phyloP scores from a whole-genome alignment of 2,888 invertebrate species.

The Orthosia gracilis region DNA sequence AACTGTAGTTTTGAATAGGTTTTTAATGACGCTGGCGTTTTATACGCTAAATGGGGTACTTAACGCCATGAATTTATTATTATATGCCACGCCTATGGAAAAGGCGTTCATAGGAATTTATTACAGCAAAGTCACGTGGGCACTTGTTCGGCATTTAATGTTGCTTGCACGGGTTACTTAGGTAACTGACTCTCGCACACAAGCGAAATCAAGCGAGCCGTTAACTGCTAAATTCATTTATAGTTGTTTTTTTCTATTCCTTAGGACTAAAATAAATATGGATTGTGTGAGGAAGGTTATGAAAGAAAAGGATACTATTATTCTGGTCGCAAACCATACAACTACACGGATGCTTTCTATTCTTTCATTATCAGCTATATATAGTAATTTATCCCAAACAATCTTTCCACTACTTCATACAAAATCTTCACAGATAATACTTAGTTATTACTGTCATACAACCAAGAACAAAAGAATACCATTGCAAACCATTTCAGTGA shows the following conservation, averaged over 20 bases:
- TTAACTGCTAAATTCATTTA: neutral
- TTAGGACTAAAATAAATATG: too few species aligned
- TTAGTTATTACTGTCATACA: too few species aligned
- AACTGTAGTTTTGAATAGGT: constrained; percentile 44
- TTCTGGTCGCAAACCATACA: neutral
- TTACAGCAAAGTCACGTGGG: constrained; percentile 17
- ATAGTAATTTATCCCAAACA: neutral
- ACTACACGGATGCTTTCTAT: neutral
- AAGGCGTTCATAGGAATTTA: constrained; percentile 46
- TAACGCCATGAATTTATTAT: constrained; percentile 57
- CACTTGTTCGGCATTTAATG: constrained; percentile 17
- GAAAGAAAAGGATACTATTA: too few species aligned
- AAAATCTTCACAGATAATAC: neutral
- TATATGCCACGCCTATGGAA: constrained; percentile 40
- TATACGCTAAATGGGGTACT: constrained; percentile 52
- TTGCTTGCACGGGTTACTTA: constrained; percentile 1
- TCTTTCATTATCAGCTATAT: neutral
- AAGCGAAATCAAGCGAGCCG: neutral
- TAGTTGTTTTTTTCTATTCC: neutral
- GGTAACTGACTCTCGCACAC: neutral
- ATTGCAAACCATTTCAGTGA: neutral
- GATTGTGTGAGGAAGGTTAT: too few species aligned
- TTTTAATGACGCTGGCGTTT: constrained; percentile 51
- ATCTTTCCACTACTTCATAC: neutral
- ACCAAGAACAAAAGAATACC: too few species aligned